phyloP scores from a whole-genome alignment of 2,113 vertebrate genomes.

The Sterrhoptilus dennistouni region DNA sequence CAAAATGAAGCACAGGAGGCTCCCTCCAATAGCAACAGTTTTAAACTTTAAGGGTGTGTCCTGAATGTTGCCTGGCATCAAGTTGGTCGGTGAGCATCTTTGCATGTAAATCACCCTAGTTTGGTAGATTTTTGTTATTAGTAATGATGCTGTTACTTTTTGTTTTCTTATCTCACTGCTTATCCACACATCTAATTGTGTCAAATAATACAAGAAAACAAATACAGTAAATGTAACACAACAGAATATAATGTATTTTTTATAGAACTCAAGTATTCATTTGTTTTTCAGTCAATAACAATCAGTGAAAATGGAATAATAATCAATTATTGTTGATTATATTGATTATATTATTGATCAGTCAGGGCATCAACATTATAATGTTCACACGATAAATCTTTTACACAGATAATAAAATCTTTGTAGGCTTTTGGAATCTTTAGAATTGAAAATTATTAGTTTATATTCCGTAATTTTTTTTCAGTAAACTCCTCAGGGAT shows the following conservation, averaged over 20 bases:
- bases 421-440: background rate
- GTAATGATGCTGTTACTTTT: too few relatives aligned
- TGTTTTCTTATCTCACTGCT: background rate
- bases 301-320: background rate
- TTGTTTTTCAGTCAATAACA: background rate
- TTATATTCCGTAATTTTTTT: background rate
- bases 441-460: background rate
- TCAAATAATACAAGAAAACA: background rate
- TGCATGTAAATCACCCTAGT: background rate
- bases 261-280: background rate
- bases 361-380: background rate
- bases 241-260: background rate
- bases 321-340: background rate
- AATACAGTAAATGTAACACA: background rate
- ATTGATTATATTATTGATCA: background rate
- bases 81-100: too few relatives aligned
- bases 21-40: background rate
- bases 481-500: background rate
- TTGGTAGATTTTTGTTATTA: background rate
- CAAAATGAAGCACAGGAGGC: background rate
- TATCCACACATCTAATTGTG: background rate
- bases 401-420: fast-evolving
- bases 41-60: background rate
- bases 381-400: background rate
- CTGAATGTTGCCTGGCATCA: fast-evolving